These are phyloP conservation scores for Pyrrhura leucotis DNA, from an alignment of 2,797 vertebrate species.

Conservation along the genomic window DNA sequence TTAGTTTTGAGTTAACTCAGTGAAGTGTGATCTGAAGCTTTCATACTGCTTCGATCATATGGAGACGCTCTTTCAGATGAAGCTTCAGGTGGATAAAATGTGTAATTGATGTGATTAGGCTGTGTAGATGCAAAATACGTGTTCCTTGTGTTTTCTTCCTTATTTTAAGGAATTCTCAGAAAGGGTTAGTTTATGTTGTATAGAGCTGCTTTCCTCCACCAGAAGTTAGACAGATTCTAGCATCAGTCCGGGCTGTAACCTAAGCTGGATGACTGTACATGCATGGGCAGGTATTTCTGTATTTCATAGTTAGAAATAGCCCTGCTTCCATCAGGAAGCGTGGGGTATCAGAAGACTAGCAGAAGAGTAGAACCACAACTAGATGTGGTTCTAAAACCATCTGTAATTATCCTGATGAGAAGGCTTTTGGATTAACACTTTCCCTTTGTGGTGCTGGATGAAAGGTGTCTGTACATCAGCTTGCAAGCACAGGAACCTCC, in stretches of 20 bases:
- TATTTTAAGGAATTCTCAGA: neutral
- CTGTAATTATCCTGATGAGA: neutral
- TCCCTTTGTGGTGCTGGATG: neutral
- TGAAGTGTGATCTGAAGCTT: neutral
- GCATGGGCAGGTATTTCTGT: neutral
- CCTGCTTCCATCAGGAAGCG: neutral
- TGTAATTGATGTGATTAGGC: neutral
- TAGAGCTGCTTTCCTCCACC: neutral
- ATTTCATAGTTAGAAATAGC: neutral
- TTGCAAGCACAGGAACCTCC: neutral
- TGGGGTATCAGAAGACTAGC: neutral
- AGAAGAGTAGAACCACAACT: neutral
- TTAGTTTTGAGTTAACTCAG: neutral
- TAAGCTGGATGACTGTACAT: neutral
- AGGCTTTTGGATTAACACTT: neutral
- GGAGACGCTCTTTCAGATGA: neutral
- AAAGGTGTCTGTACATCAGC: neutral
- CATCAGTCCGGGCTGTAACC: neutral
- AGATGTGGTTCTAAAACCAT: neutral
- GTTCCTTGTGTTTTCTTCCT: neutral
- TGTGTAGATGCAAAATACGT: neutral
- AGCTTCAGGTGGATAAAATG: neutral
- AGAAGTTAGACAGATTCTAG: neutral
- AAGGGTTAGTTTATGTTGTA: fast-evolving
- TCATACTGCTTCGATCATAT: neutral